These are phyloP conservation scores for Catharus bicknelli DNA, from an alignment of 2,113 vertebrate genomes.

Conservation along the genomic window DNA sequence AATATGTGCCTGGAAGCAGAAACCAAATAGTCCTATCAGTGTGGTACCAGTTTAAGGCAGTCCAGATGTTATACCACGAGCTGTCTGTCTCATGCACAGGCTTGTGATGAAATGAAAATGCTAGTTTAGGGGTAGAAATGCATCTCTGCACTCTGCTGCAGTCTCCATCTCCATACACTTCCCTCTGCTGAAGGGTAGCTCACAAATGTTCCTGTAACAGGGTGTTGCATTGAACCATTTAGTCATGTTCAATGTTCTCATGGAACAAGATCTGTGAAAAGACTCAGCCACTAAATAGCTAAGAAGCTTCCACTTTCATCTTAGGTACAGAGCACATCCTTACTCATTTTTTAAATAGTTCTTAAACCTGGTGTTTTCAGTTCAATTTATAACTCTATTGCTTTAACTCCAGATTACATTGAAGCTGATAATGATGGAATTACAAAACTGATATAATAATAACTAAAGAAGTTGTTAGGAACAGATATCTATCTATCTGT, in stretches of 20 bases:
- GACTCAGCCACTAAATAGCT: neutral
- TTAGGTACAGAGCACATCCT: neutral
- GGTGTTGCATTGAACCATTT: neutral
- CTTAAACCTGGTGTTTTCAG: neutral
- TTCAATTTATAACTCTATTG: neutral
- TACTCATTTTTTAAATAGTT: neutral
- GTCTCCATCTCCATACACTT: neutral
- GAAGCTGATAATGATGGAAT: neutral
- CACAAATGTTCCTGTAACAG: neutral
- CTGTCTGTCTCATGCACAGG: neutral
- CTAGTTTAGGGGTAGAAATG: neutral
- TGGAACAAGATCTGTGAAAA: neutral
- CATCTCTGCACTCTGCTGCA: neutral
- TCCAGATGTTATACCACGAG: neutral
- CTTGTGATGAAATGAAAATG: neutral
- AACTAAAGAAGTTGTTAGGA: neutral
- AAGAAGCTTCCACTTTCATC: neutral
- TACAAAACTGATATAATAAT: neutral
- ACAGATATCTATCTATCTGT: neutral
- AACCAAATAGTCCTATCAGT: fast-evolving
- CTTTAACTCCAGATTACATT: neutral
- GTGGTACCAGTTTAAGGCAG: neutral
- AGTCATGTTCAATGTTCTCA: neutral
- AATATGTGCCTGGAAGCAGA: neutral
- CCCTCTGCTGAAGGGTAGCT: neutral